phyloP scores from a whole-genome alignment of 2,888 invertebrate species.

The Helleia helle region DNA sequence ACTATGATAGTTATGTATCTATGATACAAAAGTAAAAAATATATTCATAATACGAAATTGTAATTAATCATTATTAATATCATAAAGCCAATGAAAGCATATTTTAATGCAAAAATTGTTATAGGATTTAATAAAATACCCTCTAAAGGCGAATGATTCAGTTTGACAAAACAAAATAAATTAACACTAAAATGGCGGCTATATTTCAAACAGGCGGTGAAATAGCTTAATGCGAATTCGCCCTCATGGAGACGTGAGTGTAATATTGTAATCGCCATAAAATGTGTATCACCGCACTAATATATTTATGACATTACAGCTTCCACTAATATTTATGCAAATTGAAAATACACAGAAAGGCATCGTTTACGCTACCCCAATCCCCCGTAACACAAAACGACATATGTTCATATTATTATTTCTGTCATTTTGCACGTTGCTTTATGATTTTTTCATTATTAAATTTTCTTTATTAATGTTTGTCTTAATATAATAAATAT shows the following conservation, averaged over 20 bases:
- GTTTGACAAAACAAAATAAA: constrained; percentile 6
- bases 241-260: constrained; percentile 42
- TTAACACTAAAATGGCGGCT: constrained; percentile 1
- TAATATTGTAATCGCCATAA: constrained; percentile 71
- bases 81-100: too few species aligned
- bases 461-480: not conserved
- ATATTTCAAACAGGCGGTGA: constrained; percentile 15
- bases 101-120: not conserved
- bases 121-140: not conserved
- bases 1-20: too few species aligned
- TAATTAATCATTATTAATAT: too few species aligned
- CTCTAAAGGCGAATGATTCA: not conserved
- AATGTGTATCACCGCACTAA: constrained; percentile 70
- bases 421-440: constrained; percentile 18
- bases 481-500: not conserved
- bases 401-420: constrained; percentile 44
- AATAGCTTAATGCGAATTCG: constrained; percentile 29
- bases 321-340: constrained; percentile 73
- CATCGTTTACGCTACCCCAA: constrained; percentile 62
- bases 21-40: too few species aligned
- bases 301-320: constrained; percentile 69
- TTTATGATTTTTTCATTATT: constrained; percentile 14
- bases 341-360: constrained; percentile 69
- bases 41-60: too few species aligned
- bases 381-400: constrained; percentile 41